A percentile compares a stretch with the other conserved stretches of the same genome.
Evolutionary conservation across 2,888 invertebrate species (phyloP).

Genomic region (Smittia aterrima): DNA sequence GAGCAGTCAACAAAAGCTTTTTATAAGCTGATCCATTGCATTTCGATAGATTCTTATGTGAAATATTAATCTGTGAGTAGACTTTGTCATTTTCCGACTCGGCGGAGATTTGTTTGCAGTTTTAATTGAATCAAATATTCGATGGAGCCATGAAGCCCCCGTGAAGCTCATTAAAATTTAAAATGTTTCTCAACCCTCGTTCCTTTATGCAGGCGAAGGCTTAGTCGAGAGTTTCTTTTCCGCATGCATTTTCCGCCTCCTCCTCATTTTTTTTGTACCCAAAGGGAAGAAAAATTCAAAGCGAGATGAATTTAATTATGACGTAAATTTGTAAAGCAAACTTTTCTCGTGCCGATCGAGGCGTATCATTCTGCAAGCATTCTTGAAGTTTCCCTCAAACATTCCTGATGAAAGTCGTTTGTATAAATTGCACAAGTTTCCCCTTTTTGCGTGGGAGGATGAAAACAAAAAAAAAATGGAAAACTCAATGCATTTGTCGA

Average conservation of each 20-base stretch:
- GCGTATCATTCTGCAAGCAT: background rate
- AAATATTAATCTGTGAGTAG: no score
- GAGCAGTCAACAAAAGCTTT: no score
- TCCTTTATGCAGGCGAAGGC: no score
- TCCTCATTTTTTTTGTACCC: background rate
- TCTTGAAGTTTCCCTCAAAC: constrained; percentile 3
- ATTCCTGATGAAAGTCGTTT: background rate
- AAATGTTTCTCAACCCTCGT: no score
- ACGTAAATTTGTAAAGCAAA: constrained; percentile 31
- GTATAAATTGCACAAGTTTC: background rate
- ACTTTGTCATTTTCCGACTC: no score
- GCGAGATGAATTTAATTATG: background rate
- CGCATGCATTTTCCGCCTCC: no score
- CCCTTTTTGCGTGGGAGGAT: background rate
- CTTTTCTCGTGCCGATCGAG: constrained; percentile 5
- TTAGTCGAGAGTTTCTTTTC: no score
- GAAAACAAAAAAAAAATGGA: no score
- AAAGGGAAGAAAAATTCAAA: background rate
- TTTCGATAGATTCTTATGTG: no score
- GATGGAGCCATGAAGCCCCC: background rate
- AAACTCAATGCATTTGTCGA: background rate
- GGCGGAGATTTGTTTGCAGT: no score
- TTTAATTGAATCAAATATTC: background rate
- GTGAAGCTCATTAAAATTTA: constrained; percentile 26
- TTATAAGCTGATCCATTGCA: no score